These are phyloP conservation scores for Leptoclinus maculatus DNA, from an alignment of 2,797 vertebrate genomes.

Conservation along the genomic window DNA sequence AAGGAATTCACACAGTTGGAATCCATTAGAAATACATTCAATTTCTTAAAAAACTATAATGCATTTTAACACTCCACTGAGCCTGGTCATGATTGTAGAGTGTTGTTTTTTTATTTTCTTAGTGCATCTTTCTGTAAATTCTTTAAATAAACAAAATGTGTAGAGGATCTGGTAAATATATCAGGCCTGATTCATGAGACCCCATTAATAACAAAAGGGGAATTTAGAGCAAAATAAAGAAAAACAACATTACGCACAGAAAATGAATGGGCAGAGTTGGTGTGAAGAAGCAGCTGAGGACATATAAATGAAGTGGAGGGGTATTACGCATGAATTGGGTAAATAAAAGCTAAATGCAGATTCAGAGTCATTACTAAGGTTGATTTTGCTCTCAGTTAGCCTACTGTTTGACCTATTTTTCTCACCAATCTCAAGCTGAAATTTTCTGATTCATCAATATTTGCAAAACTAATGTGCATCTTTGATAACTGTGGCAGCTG, in stretches of 20 bases:
- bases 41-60: conserved; percentile 77
- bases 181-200: conserved; percentile 25
- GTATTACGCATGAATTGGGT: conserved; percentile 4
- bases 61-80: conserved; percentile 60
- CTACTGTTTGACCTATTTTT: neutral
- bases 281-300: conserved; percentile 4
- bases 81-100: conserved; percentile 60
- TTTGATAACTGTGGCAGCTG: conserved; percentile 33
- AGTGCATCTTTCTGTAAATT: conserved; percentile 64
- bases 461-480: conserved; percentile 21
- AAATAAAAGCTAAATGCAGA: conserved; percentile 21
- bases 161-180: conserved; percentile 49
- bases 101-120: conserved; percentile 44
- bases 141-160: conserved; percentile 51
- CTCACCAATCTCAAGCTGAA: neutral
- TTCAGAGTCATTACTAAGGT: neutral
- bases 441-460: neutral
- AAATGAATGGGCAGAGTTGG: conserved; percentile 10
- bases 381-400: conserved; percentile 10
- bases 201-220: conserved; percentile 38
- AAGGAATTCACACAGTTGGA: conserved; percentile 67
- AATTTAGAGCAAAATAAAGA: conserved; percentile 32
- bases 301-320: conserved; percentile 16
- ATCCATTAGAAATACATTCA: conserved; percentile 84
- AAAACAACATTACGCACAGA: conserved; percentile 17